Evolutionary conservation across 2,888 invertebrate genomes (phyloP).

Genomic region (Ophion ventricosus): DNA sequence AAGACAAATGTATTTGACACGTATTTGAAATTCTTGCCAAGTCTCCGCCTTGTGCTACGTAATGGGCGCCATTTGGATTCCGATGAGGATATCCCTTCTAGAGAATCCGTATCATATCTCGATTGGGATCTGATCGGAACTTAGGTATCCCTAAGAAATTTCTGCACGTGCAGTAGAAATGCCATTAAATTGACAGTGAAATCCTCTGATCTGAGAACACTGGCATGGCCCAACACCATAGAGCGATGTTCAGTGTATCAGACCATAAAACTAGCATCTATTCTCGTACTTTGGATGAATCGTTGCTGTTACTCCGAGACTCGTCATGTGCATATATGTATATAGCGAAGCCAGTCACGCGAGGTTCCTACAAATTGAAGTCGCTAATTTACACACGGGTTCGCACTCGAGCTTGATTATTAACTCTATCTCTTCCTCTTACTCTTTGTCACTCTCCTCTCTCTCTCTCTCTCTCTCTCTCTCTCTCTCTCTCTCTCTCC

Average conservation of each 20-base stretch:
- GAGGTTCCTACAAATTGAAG: conserved; percentile 81
- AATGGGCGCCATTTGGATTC: too few relatives aligned
- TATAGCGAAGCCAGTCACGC: conserved; percentile 72
- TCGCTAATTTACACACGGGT: conserved; percentile 82
- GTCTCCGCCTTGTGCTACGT: too few relatives aligned
- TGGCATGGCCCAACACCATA: background rate
- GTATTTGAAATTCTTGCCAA: too few relatives aligned
- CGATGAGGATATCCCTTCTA: too few relatives aligned
- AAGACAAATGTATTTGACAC: too few relatives aligned
- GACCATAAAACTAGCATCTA: conserved; percentile 33
- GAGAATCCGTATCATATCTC: too few relatives aligned
- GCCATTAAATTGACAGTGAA: background rate
- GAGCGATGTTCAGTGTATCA: conserved; percentile 15
- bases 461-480: conserved; percentile 15
- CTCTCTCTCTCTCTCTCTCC: conserved; percentile 4
- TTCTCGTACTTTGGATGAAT: conserved; percentile 57
- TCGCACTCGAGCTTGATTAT: conserved; percentile 79
- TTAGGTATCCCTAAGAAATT: too few relatives aligned
- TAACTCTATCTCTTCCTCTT: conserved; percentile 69
- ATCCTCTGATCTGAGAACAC: background rate
- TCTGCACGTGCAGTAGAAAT: background rate
- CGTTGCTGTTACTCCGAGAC: conserved; percentile 44
- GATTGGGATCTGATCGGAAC: too few relatives aligned
- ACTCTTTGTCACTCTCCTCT: conserved; percentile 25
- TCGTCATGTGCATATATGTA: conserved; percentile 41